Evolutionary conservation across 2,888 invertebrate genomes (phyloP).

Genomic region (Temnothorax ravouxi): DNA sequence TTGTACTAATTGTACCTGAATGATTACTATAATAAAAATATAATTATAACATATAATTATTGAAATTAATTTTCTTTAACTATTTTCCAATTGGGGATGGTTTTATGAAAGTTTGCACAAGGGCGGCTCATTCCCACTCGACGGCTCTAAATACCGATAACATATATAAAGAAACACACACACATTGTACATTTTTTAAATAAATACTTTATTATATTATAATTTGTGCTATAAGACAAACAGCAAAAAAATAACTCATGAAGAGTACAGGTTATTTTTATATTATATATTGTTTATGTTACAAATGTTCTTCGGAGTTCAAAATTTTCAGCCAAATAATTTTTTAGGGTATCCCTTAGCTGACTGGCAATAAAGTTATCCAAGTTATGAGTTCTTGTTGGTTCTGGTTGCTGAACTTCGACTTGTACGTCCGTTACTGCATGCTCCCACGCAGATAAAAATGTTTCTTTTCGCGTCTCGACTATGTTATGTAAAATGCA

Average conservation of each 20-base stretch:
- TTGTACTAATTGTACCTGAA: too few species aligned
- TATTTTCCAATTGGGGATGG: too few species aligned
- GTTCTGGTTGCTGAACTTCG: neutral
- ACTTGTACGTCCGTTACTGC: neutral
- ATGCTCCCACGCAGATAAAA: neutral
- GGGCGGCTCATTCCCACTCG: too few species aligned
- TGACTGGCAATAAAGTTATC: neutral
- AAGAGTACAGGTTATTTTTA: conserved; percentile 4
- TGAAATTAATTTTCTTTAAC: too few species aligned
- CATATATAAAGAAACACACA: too few species aligned
- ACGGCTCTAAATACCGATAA: too few species aligned
- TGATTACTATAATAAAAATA: too few species aligned
- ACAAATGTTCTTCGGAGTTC: conserved; percentile 9
- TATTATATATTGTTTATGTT: neutral
- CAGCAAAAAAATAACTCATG: neutral
- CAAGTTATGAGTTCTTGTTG: neutral
- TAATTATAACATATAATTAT: too few species aligned
- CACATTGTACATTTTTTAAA: too few species aligned
- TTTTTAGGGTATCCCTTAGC: neutral
- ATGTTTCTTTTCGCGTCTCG: neutral
- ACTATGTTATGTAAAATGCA: conserved; percentile 7
- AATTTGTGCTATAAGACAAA: neutral
- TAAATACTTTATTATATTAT: neutral
- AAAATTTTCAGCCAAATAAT: conserved; percentile 7
- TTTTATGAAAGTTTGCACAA: too few species aligned